Conservation (phyloP, 2,113 vertebrate species). For the Heteronetta atricapilla region DNA sequence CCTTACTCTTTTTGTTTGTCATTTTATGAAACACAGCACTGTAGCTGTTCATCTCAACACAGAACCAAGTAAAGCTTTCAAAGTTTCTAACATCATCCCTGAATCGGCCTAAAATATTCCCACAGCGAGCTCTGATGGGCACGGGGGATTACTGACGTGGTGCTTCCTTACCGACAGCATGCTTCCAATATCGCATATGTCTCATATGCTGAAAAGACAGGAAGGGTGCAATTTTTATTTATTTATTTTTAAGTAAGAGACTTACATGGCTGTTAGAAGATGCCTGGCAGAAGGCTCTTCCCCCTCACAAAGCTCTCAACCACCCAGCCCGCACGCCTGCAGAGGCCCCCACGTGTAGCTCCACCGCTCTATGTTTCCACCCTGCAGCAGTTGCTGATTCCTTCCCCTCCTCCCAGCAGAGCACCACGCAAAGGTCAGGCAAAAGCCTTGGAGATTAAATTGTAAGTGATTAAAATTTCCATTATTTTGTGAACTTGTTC, state of each 20-base stretch:
- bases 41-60: neutral
- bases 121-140: neutral
- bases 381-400: neutral
- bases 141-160: neutral
- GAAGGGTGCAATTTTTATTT: neutral
- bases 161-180: neutral
- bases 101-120: neutral
- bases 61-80: neutral
- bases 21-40: neutral
- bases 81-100: neutral
- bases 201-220: neutral
- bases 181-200: too few relatives aligned
- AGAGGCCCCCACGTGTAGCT: neutral
- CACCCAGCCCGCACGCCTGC: neutral
- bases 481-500: conserved; percentile 68
- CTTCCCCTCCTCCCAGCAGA: neutral
- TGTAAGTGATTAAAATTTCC: conserved; percentile 69
- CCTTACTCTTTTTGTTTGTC: neutral
- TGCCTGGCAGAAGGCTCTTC: neutral
- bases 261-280: neutral
- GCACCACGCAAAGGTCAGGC: conserved; percentile 17
- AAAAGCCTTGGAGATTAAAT: conserved; percentile 68
- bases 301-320: neutral
- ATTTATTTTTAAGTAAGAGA: too few relatives aligned
- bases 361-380: neutral